Evolutionary conservation across 2,888 invertebrate species (phyloP), one percentile per base, ranked within the genome.

Genomic region (Tenodera sinensis): DNA sequence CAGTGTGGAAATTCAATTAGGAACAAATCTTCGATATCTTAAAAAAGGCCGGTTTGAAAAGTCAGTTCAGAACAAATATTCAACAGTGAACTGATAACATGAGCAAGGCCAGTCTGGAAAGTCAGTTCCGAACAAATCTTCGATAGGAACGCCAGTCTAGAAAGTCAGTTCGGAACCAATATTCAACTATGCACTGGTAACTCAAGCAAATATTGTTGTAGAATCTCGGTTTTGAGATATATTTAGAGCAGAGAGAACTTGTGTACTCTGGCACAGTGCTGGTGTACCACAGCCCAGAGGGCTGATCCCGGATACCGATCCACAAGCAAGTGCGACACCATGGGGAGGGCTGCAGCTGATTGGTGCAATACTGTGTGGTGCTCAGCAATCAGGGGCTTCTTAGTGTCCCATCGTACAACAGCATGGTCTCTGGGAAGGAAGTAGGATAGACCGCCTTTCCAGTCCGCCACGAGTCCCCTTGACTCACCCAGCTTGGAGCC

Each of bases 401-500:
- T 92, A n/a, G 92, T 93, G 91, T 93, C 92, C 94, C 94, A 94
- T 88, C 94, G 93, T 28, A 94, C 92, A 28, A 94, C 92, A 7
- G 93, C 94, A 91, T 92, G 93, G 91, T 94, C 93, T 71, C 93
- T 92, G 12, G 92, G 91, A 91, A 94, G 92, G 91, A 93, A 94
- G 91, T 94, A 94, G 90, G 92, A 93, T 81, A 94, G 91, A 27
- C 94, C 94, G 81, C 92, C 92, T 90, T 92, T 93, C 9, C 91
- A 91, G 91, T 94, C 94, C n/a, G 93, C 91, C 34, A 93, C 92
- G 82, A 94, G 91, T 20, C 93, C 94, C 20, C 92, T 92, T 2
- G 94, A 94, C 87, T 91, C 91, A 25, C 94, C 94, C 90, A 94
- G 91, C 92, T 94, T 94, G 81, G 92, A 91, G 6, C 94, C 94